A percentile compares a stretch with the other conserved stretches of the same genome.
phyloP scores from a whole-genome alignment of 2,797 vertebrate genomes.

The Melanotaenia maccullochi region DNA sequence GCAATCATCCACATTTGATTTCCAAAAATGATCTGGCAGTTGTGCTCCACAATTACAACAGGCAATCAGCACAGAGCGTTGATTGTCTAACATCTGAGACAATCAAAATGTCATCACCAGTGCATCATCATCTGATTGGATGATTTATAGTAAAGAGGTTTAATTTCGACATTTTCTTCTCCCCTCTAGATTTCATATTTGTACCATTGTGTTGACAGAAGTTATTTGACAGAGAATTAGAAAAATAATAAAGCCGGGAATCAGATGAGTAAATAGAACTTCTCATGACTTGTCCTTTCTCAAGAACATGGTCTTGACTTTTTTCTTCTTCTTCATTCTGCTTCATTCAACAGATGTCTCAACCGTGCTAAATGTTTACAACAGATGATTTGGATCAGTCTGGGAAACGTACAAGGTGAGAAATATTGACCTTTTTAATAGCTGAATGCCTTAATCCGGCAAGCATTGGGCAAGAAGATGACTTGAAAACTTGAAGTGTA shows the following conservation, averaged over 20 bases:
- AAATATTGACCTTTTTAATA: background rate
- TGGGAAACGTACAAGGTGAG: conserved; percentile 50
- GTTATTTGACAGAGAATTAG: accelerated
- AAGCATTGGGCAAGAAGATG: background rate
- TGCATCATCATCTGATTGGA: conserved; percentile 49
- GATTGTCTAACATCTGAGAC: conserved; percentile 43
- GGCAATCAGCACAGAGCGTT: conserved; percentile 44
- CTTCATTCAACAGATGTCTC: conserved; percentile 55
- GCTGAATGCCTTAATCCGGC: background rate
- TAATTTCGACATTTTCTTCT: background rate
- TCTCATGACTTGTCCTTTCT: background rate
- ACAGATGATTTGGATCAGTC: conserved; percentile 5
- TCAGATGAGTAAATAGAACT: background rate
- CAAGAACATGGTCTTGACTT: background rate
- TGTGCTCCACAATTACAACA: conserved; percentile 16
- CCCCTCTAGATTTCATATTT: background rate
- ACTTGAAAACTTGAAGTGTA: background rate
- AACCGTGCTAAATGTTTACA: conserved; percentile 42
- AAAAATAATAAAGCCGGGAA: background rate
- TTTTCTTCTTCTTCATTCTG: background rate
- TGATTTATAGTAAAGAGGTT: conserved; percentile 45
- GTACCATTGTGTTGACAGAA: conserved; percentile 6
- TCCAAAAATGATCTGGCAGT: conserved; percentile 27
- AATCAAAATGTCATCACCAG: conserved; percentile 11
- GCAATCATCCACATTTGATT: conserved; percentile 50